A percentile compares a stretch with the other conserved stretches of the same genome.
phyloP scores from a whole-genome alignment of 1,140 invertebrate species.

The Drosophila parvula region DNA sequence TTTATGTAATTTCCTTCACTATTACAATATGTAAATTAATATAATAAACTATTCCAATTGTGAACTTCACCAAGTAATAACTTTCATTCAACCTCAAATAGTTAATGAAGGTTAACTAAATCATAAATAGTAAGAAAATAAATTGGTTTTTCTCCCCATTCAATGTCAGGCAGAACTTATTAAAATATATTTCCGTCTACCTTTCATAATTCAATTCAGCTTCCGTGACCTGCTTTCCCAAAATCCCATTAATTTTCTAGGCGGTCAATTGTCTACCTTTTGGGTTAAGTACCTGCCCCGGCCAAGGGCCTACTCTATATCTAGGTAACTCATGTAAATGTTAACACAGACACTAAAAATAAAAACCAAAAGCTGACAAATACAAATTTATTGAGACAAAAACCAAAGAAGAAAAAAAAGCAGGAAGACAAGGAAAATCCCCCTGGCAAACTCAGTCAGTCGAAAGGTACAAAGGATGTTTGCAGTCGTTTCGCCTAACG shows the following conservation, averaged over 20 bases:
- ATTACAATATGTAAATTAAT: not conserved
- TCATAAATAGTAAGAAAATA: not conserved
- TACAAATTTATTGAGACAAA: conserved; percentile 74
- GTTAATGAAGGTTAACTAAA: not conserved
- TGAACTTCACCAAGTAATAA: not conserved
- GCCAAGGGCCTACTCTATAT: not conserved
- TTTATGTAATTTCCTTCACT: not conserved
- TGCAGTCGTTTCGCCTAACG: conserved; percentile 63
- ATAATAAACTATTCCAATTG: not conserved
- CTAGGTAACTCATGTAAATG: conserved; percentile 67
- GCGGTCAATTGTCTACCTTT: conserved; percentile 57
- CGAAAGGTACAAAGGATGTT: conserved; percentile 57
- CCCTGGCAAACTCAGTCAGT: conserved; percentile 17
- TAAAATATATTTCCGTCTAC: not conserved
- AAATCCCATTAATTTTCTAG: conserved; percentile 18
- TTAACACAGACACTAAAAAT: conserved; percentile 35
- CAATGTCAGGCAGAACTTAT: not conserved
- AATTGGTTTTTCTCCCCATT: not conserved
- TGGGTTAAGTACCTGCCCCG: conserved; percentile 28
- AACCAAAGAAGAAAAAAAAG: no score
- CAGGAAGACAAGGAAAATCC: not conserved
- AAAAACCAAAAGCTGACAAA: conserved; percentile 41
- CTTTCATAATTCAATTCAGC: conserved; percentile 1
- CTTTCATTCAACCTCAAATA: not conserved
- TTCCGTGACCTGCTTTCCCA: not conserved